phyloP scores from a whole-genome alignment of 2,888 invertebrate species.

The Gastrophysa polygoni region DNA sequence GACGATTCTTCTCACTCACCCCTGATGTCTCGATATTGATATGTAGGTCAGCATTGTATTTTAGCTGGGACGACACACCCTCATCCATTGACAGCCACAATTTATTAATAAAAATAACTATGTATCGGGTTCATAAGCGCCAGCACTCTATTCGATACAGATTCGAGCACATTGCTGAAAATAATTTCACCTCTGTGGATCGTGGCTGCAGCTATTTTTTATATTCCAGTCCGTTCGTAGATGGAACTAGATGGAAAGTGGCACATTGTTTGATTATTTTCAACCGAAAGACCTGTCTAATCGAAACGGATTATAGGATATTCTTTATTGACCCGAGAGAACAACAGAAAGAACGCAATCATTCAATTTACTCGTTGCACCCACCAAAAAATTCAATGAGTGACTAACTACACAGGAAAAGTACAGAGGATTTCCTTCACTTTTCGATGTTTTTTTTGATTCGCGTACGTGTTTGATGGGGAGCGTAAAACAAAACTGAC shows the following conservation, averaged over 20 bases:
- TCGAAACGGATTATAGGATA: not conserved
- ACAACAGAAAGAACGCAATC: not conserved
- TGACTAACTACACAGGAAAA: too few relatives aligned
- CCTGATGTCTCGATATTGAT: slow-evolving; percentile 3
- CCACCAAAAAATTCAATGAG: too few relatives aligned
- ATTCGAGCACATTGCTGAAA: not conserved
- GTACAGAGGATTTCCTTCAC: too few relatives aligned
- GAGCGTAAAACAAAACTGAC: not conserved
- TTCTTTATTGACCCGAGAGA: too few relatives aligned
- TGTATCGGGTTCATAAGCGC: not conserved
- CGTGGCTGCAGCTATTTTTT: too few relatives aligned
- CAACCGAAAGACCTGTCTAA: not conserved
- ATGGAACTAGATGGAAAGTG: not conserved
- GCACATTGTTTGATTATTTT: not conserved
- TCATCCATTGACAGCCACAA: slow-evolving; percentile 30
- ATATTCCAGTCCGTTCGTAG: too few relatives aligned
- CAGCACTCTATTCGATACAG: not conserved
- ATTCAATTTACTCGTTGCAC: not conserved
- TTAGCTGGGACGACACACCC: slow-evolving; percentile 32
- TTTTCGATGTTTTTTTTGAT: not conserved
- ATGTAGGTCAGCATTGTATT: slow-evolving; percentile 35
- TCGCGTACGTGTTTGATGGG: not conserved
- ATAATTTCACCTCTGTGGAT: too few relatives aligned
- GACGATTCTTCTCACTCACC: not conserved
- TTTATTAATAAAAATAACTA: slow-evolving; percentile 16